Evolutionary conservation across 2,113 vertebrate genomes (phyloP), one percentile per base, ranked within the genome.

Genomic region (Paramisgurnus dabryanus): DNA sequence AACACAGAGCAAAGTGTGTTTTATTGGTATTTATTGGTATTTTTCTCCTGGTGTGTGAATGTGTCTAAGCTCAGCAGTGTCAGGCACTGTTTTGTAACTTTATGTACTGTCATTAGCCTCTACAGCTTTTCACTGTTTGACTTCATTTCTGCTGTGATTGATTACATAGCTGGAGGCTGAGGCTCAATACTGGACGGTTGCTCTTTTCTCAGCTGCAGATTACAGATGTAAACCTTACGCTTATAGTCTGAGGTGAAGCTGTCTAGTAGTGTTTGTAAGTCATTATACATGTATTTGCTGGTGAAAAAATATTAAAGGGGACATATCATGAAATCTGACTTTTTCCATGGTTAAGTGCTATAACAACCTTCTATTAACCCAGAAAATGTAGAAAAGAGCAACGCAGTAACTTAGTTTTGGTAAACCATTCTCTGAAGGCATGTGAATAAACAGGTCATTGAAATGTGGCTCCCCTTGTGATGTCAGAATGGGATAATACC

Each of bases 91-190:
- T 63, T n/a, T n/a, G 39, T 53, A 53, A 53, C 50, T 13, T 11
- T 53, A 13, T 53, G 55, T 34, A 47, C 22, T 22, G 2, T 73
- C 55, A 41, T 76, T 43, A 15, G 58, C 58, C 17, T 58, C 6
- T 18, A 13, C 18, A 27, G 18, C 58, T 75, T 34, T 34, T 34
- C 27, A 34, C 58, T 63, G 40, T 63, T n/a, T 34, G 58, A 75
- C 72, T 63, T 27, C 22, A 6, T 4, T 47, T 63, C 22, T 63
- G 13, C 41, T 63, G 60, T 76, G 73, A 76, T 76, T 76, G 73
- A 76, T 76, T 64, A 64, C 60, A 76, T 76, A 50, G 60, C 73
- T 64, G 22, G 18, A 76, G 73, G 73, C 73, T 75, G 57, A 39
- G 73, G 73, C 73, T 75, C 40, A 39, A 34, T 3, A 39, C 39